Evolutionary conservation across 2,888 invertebrate genomes (phyloP), one percentile per base, ranked within the genome.

Genomic region (Acleris cristana): DNA sequence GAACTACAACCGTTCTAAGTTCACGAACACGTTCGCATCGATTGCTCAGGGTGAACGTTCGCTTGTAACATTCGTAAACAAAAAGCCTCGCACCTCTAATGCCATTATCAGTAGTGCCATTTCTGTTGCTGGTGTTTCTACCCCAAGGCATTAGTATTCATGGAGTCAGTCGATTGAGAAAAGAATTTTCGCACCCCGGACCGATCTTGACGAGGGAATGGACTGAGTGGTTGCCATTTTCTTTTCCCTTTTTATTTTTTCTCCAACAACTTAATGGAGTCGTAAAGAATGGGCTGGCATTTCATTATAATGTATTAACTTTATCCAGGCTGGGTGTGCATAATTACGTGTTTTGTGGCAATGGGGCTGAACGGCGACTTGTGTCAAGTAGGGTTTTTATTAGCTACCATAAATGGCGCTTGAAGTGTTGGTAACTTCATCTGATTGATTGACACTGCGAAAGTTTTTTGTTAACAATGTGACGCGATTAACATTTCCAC

Each of bases 121-220:
- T 87, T 84, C 83, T 79, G 79, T 83, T 82, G 83, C 79, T 83
- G 84, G 81, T 83, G 81, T 83, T 85, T 82, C 80, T 78, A 79
- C 82, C 85, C 83, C 84, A 72, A 73, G 73, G 79, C 88, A 91
- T 91, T 91, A 92, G 91, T 90, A 92, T 92, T 90, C 92, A 92
- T 90, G 86, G 86, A 87, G 86, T 88, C 88, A 88, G 83, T 87
- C 90, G 88, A 90, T 91, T 85, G 90, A 87, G 89, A 87, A 90
- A 89, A 89, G 88, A 88, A 89, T 89, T 88, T 86, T 87, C 86
- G 81, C 85, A 82, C 85, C 83, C 84, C 82, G 79, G 84, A 80
- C 86, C 85, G 81, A 85, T 86, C 85, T 85, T 86, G 87, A 87
- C 85, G 85, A 82, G 84, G 84, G 86, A 85, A 76, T 75, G 79